phyloP scores from a whole-genome alignment of 2,888 invertebrate genomes.

The Trachelus tabidus region DNA sequence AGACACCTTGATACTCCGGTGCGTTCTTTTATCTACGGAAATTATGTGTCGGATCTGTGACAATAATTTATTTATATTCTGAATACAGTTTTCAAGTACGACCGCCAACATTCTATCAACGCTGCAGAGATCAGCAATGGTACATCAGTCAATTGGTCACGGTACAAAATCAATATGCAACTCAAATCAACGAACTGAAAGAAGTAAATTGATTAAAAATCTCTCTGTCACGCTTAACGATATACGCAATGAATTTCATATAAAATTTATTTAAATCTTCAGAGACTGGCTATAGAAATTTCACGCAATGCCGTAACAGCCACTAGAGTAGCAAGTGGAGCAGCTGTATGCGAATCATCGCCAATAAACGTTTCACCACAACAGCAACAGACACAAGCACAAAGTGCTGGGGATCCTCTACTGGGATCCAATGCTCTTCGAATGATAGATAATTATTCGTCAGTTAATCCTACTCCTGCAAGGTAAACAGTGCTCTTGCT shows the following conservation, averaged over 20 bases:
- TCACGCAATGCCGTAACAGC: constrained; percentile 75
- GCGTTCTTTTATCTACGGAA: constrained; percentile 30
- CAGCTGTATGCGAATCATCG: constrained; percentile 34
- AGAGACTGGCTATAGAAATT: constrained; percentile 77
- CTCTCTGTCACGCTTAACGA: not conserved
- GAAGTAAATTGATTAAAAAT: constrained; percentile 69
- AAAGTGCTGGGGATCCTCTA: constrained; percentile 38
- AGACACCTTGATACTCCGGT: constrained; percentile 87
- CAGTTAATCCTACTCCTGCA: constrained; percentile 35
- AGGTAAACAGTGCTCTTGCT: constrained; percentile 33
- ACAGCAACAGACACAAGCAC: constrained; percentile 39
- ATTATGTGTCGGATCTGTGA: not conserved
- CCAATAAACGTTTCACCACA: constrained; percentile 28
- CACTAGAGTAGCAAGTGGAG: constrained; percentile 53
- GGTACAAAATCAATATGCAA: constrained; percentile 82
- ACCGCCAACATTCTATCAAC: constrained; percentile 93
- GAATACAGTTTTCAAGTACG: constrained; percentile 84
- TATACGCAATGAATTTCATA: not conserved
- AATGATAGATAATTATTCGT: constrained; percentile 39
- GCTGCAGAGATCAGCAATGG: constrained; percentile 93
- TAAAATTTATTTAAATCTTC: constrained; percentile 19
- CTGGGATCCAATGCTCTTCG: constrained; percentile 37
- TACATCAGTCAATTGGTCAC: constrained; percentile 87
- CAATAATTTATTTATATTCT: constrained; percentile 18
- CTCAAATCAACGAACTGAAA: constrained; percentile 87